Base-by-base conservation (phyloP, 2,113 vertebrate species). In the Laticauda laticaudata region DNA sequence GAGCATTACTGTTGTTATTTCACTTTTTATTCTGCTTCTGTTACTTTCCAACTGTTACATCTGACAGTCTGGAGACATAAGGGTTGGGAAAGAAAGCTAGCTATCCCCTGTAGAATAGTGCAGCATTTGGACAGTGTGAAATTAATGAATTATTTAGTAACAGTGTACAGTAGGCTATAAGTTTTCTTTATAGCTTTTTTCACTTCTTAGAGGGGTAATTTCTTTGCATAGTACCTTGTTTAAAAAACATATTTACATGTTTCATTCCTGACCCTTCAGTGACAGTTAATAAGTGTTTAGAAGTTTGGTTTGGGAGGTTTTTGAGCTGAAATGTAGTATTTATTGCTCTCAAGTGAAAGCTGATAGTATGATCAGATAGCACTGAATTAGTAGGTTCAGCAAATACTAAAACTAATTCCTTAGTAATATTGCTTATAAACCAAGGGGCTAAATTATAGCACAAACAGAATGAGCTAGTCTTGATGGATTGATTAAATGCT, bases 141-240 rank as follows among this genome's bases (percentile, higher is more conserved):
- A 95, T 93, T 91, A 92, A 93, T 98, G 90, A 98, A 98, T 98
- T 98, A 98, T 99, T 98, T 96, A 98, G 94, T 64, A 87, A 94
- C 96, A 96, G 93, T 97, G 98, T 94, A 96, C 94, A 97, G 93
- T 95, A 29, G 23, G 5, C 11, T 69, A 88, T 59, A 69, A 43
- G 34, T 88, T 43, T 81, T 88, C 91, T 54, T 20, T 54, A 69
- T 43, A 55, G 97, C 95, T 95, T 94, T 86, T 51, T 95, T 94
- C 92, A 93, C 92, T 92, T 93, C 51, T 88, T 45, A 24, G 51
- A 88, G 21, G 43, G 86, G n/a, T 29, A 20, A 29, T 54, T 55
- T 53, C 4, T 34, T 2, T 51, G 29, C 5, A 11, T 29, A 61
- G 9, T 18, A 87, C 7, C 9, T 21, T 48, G 14, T 39, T 57